Base-by-base conservation (phyloP, 2,888 invertebrate genomes). In the Perizoma affinitatum region DNA sequence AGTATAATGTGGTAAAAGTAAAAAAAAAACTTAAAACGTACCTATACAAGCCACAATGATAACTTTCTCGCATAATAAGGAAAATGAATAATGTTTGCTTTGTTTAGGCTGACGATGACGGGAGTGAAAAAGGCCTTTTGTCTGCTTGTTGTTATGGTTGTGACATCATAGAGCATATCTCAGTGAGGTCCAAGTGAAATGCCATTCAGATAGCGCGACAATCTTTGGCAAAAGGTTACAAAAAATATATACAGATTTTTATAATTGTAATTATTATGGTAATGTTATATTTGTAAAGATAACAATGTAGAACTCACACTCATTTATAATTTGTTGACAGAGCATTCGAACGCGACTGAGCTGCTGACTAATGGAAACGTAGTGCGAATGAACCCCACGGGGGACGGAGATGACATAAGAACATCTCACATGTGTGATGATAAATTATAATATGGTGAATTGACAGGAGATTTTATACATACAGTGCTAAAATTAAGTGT, bases 291-390 rank as follows among this genome's bases (percentile, higher is more conserved):
- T 46, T 46, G 22, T 45, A 35, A 40, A 9, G 9, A 11, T 45
- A 50, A 56, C 22, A 38, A 42, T 52, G 45, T 58, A 34, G 45
- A 47, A 22, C 22, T 22, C n/a, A 48, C 41, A 38, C 42, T 48
- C 8, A 44, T 53, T 53, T 48, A n/a, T 48, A 45, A 46, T 67
- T 70, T 75, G 62, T 80, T 76, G 41, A 46, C 84, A 88, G 88
- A 84, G 68, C 73, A 81, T 68, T 86, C 86, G 46, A 86, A 86
- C 65, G 83, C 80, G 34, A 82, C 83, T 44, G 83, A 87, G 74
- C 72, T 86, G 68, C 68, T 83, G 49, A 80, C 72, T 6, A 87
- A 87, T 62, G 86, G 87, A 46, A 86, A 83, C 47, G 72, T 71
- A 54, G 78, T 87, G 58, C 76, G 80, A 63, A 82, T 85, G 80